phyloP scores from a whole-genome alignment of 2,888 invertebrate species.

The Heliconius sara region DNA sequence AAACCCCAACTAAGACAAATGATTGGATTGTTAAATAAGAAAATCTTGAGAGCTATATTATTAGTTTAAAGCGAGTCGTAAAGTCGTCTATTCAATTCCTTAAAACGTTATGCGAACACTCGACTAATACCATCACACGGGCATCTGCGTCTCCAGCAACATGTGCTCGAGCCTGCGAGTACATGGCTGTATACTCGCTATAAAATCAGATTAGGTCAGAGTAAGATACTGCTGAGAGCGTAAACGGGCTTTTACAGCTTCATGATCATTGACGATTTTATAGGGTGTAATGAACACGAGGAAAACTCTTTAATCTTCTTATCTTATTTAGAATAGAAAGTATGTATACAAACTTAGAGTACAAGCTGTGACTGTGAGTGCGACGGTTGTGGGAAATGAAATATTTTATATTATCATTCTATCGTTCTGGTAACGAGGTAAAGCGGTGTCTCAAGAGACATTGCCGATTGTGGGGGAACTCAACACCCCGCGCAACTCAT shows the following conservation, averaged over 20 bases:
- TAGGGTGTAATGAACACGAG: slow-evolving; percentile 29
- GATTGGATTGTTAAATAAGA: not conserved
- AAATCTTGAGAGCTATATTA: not conserved
- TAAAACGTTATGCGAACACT: slow-evolving; percentile 51
- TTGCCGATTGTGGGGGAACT: no score
- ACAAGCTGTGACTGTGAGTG: no score
- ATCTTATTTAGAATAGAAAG: slow-evolving; percentile 5
- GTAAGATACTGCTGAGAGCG: slow-evolving; percentile 30
- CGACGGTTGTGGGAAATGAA: not conserved
- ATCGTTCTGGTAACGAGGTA: not conserved
- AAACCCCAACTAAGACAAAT: not conserved
- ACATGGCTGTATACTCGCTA: slow-evolving; percentile 33
- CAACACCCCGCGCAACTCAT: no score
- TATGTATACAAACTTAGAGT: not conserved
- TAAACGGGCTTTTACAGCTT: slow-evolving; percentile 36
- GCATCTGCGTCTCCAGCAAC: slow-evolving; percentile 50
- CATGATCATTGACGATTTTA: slow-evolving; percentile 42
- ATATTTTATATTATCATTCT: not conserved
- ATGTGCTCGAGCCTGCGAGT: slow-evolving; percentile 37
- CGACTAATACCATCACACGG: slow-evolving; percentile 56
- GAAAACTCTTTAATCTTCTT: slow-evolving; percentile 1
- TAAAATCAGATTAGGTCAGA: slow-evolving; percentile 47
- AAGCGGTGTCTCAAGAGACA: not conserved
- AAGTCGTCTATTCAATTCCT: slow-evolving; percentile 12
- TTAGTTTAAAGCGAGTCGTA: slow-evolving; percentile 21